Percentiles rank a stretch among this genome's conserved stretches.
Conservation (phyloP, 23 tunicate species). For the Clavelina lepadiformis region DNA sequence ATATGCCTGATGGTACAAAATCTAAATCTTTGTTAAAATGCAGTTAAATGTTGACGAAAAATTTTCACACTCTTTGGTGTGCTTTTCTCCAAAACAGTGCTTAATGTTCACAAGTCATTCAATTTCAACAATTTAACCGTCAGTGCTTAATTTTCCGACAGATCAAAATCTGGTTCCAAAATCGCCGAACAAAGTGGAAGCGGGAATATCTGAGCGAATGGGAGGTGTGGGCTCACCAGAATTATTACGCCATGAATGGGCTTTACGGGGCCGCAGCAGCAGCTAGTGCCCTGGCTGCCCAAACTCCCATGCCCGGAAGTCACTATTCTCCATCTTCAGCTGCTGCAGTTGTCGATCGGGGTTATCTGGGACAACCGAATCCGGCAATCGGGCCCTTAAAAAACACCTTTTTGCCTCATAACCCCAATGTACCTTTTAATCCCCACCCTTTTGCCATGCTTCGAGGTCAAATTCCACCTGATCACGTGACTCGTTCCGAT, state of each 20-base stretch:
- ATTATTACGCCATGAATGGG: constrained; percentile 95
- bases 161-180: constrained; percentile 99
- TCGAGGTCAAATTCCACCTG: constrained; percentile 5
- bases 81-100: too few species aligned
- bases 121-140: constrained; percentile 1
- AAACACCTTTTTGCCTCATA: constrained; percentile 4
- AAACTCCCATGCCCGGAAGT: constrained; percentile 11
- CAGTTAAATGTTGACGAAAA: neutral
- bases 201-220: constrained; percentile 98
- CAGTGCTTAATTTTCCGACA: constrained; percentile 20
- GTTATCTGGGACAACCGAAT: constrained; percentile 2
- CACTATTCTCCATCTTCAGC: constrained; percentile 17
- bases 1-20: too few species aligned
- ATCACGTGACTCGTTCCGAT: neutral
- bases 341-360: constrained; percentile 8
- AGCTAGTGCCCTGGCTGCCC: constrained; percentile 56
- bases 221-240: constrained; percentile 99
- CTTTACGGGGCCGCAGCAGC: constrained; percentile 88
- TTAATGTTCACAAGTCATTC: too few species aligned
- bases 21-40: too few species aligned
- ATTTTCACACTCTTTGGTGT: too few species aligned
- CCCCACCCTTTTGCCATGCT: constrained; percentile 38
- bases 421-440: constrained; percentile 3
- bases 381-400: neutral
- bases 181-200: constrained; percentile 99